These are phyloP conservation scores for Embiotoca jacksoni DNA, from an alignment of 2,113 vertebrate species.

Conservation along the genomic window DNA sequence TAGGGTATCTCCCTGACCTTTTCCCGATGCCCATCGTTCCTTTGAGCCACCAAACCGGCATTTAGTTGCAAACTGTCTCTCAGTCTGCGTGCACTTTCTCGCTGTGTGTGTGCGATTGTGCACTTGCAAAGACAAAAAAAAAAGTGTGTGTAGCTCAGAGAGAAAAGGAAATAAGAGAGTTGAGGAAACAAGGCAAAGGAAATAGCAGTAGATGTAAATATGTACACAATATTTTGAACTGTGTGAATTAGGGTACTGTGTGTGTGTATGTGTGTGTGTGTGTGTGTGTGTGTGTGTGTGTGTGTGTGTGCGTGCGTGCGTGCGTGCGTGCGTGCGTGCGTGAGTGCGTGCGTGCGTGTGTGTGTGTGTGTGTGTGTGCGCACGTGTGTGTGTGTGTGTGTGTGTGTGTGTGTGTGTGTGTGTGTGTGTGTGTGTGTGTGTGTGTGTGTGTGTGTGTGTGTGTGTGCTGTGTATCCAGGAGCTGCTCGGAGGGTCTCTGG, in stretches of 20 bases:
- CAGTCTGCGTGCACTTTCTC: conserved; percentile 9
- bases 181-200: not conserved
- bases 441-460: conserved; percentile 11
- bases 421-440: conserved; percentile 15
- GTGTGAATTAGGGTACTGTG: conserved; percentile 17
- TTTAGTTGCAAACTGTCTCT: conserved; percentile 43
- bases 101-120: not conserved
- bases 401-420: conserved; percentile 21
- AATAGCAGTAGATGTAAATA: conserved; percentile 42
- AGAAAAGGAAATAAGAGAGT: not conserved
- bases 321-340: conserved; percentile 19
- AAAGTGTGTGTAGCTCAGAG: too few relatives aligned
- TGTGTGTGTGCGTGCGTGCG: conserved; percentile 3
- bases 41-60: conserved; percentile 57
- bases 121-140: not conserved
- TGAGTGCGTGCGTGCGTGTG: conserved; percentile 5
- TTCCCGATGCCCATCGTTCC: conserved; percentile 13
- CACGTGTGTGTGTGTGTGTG: conserved; percentile 13
- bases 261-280: conserved; percentile 5
- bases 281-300: conserved; percentile 1
- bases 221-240: conserved; percentile 44
- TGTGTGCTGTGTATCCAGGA: conserved; percentile 43
- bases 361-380: conserved; percentile 23
- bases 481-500: conserved; percentile 63
- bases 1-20: conserved; percentile 50